Evolutionary conservation across 2,797 vertebrate species (phyloP).

Genomic region (Syndactyla subalaris): DNA sequence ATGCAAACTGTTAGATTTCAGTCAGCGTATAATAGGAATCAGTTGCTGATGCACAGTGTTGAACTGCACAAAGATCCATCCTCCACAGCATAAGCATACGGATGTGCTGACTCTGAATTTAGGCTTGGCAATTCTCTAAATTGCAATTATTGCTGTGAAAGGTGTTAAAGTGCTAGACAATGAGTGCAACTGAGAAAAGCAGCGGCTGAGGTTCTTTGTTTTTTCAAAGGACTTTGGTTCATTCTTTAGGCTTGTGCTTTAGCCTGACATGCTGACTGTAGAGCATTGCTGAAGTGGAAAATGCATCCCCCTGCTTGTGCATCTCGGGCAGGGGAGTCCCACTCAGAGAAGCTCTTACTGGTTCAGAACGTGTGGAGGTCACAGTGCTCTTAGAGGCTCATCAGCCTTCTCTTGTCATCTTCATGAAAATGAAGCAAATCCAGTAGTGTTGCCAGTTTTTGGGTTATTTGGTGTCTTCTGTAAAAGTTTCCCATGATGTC

Average conservation of each 20-base stretch:
- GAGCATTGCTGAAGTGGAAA: neutral
- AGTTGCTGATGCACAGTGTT: neutral
- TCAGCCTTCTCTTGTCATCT: neutral
- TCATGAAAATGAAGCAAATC: neutral
- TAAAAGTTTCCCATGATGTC: conserved; percentile 58
- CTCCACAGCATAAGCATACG: neutral
- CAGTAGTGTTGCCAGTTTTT: neutral
- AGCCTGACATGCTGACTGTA: neutral
- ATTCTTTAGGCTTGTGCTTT: neutral
- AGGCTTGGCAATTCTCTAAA: neutral
- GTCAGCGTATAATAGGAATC: neutral
- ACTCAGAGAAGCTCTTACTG: neutral
- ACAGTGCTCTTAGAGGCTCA: neutral
- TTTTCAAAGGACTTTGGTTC: neutral
- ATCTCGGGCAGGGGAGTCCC: neutral
- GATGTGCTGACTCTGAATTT: neutral
- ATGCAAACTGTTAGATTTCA: neutral
- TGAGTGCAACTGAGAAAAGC: neutral
- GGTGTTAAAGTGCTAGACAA: neutral
- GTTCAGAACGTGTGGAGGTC: neutral
- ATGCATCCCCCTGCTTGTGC: neutral
- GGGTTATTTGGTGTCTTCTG: neutral
- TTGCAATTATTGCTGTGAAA: neutral
- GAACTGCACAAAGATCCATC: neutral
- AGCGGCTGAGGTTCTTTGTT: neutral